Evolutionary conservation across 2,888 invertebrate species (phyloP), one percentile per base, ranked within the genome.

Genomic region (Harpagoxenus sublaevis): DNA sequence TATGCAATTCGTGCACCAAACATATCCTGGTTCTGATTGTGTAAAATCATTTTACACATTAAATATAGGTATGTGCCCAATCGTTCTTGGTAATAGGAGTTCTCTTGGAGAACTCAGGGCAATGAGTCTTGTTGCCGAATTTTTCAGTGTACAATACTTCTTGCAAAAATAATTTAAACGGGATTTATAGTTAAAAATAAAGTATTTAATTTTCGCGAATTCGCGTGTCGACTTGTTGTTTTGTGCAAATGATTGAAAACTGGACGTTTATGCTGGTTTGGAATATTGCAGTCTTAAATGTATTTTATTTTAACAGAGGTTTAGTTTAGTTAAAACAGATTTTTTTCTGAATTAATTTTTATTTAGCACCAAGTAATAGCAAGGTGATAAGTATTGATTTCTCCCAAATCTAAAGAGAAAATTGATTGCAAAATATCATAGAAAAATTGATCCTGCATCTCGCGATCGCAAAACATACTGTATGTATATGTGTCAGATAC

Each of bases 321-420:
- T 74, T 75, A 70, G 8, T 71, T 71, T 9, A 57, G 28, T 70
- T 51, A 57, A 57, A 73, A 57, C 6, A n/a, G 0, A 39, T 55
- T 9, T 39, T 57, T 73, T 73, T 55, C 4, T 18, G 3, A 45
- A 18, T 48, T 18, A 75, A 48, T 63, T 23, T 63, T 51, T 35
- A 63, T 75, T 18, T 35, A 18, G 1, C 57, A 42, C 10, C 10
- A 28, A 31, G 35, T 75, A 55, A 15, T 23, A 23, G 70, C 10
- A 48, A 48, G 35, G 8, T 48, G 10, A 35, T 10, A 45, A 74
- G 10, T 45, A 31, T 57, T 28, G 1, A n/a, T 45, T n/a, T 51
- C 9, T 63, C 3, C 0, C 23, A 62, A 62, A 62, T 23, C 0
- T 3, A 12, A 28, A 39, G 9, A 53, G 8, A 53, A 53, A 31